Base-by-base conservation (phyloP, 2,797 vertebrate genomes). In the Artibeus jamaicensis region DNA sequence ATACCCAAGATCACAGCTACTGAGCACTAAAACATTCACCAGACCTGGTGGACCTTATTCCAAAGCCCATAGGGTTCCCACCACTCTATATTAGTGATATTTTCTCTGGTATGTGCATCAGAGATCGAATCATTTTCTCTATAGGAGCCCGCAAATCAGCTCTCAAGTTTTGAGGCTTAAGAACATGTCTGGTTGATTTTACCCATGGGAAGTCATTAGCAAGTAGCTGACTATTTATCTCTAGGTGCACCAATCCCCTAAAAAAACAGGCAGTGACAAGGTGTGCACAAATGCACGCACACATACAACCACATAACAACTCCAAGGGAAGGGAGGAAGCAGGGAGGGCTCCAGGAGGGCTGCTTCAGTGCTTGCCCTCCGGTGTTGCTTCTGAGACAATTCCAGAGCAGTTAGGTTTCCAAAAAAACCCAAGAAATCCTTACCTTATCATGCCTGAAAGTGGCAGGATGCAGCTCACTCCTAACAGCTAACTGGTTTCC, bases 351-450 rank as follows among this genome's bases (percentile, higher is more conserved):
- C 14, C 7, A 18, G 8, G 3, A 9, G 3, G 3, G 7, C 34
- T 85, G 14, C 19, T 78, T 78, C 62, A 21, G 14, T 34, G 6
- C 34, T 83, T 67, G 18, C 26, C n/a, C 29, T 76, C n/a, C 39
- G 42, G 2, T 39, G 32, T 19, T 86, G 53, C 34, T 88, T 86
- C 82, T 67, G 53, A 93, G 68, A 88, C 85, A 21, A 55, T 93
- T 71, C 55, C 34, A 74, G 92, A 67, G 16, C 42, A 87, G 34
- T 37, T 85, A 67, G 24, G 22, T 55, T 53, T 57, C n/a, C 70
- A 73, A 95, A 62, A 67, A 34, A 91, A 86, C 65, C 55, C 21
- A 53, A 94, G 42, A 55, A 93, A 4, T 24, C 42, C 34, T 92
- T 42, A 70, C 44, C 34, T 93, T 74, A 15, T 70, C 22, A 48